Evolutionary conservation across 2,113 vertebrate species (phyloP).

Genomic region (Agapornis roseicollis): DNA sequence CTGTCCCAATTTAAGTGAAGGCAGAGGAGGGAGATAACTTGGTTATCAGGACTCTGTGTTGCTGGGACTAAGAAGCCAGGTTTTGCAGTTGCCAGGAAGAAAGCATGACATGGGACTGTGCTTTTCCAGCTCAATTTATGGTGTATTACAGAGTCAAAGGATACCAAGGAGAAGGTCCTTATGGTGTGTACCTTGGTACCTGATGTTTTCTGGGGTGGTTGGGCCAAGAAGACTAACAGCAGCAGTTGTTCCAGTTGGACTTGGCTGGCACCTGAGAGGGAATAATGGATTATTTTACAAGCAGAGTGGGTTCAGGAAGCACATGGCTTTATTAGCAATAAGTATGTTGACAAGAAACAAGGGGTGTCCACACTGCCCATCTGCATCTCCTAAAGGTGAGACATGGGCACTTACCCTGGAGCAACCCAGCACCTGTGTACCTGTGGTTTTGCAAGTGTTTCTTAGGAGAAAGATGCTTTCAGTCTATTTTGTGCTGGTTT

Average conservation of each 20-base stretch:
- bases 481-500: background rate
- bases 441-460: background rate
- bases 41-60: background rate
- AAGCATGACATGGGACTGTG: background rate
- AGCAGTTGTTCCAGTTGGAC: background rate
- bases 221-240: background rate
- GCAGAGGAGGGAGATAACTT: background rate
- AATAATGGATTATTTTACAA: background rate
- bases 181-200: accelerated
- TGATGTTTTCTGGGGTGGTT: background rate
- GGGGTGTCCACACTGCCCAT: background rate
- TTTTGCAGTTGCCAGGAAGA: background rate
- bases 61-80: background rate
- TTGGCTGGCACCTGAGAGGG: background rate
- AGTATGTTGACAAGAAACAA: background rate
- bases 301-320: background rate
- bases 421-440: background rate
- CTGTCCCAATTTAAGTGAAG: background rate
- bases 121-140: background rate
- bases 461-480: background rate
- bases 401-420: accelerated
- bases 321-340: accelerated
- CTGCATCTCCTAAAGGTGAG: background rate
- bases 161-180: background rate
- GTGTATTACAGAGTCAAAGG: background rate